Base-by-base conservation (phyloP, 64 coral and sea anemone genomes). In the Pocillopora damicornis region DNA sequence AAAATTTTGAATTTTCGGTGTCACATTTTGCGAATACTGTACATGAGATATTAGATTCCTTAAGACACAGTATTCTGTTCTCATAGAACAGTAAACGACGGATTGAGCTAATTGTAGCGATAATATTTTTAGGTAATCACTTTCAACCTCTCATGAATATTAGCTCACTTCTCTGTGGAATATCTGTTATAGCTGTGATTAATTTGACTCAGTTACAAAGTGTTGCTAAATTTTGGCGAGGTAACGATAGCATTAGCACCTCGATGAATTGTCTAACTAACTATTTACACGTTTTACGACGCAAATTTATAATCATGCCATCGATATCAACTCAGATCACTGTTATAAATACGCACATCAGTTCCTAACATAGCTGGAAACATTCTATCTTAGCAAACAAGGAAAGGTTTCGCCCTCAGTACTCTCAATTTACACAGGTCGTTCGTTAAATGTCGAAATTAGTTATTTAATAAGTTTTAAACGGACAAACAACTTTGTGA, bases 401-500 rank as follows among this genome's bases (percentile, higher is more conserved):
- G 25, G 25, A 13, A 35, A 64, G 9, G 0, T 37, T 23, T 30
- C 13, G 23, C 20, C 26, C 26, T 58, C 63, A 14, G 14, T 85
- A 22, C 65, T 72, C 20, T 2, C 56, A 72, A 26, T 13, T 23
- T 85, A 12, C 2, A 58, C 9, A 5, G 36, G n/a, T 56, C 38
- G 63, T 56, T 79, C 42, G 37, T 72, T 71, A 15, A 15, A n/a
- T 35, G 80, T 66, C 37, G 11, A 17, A 22, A 67, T 9, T 57
- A 42, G 37, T 85, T n/a, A 85, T 85, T 71, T 72, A 26, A 51
- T 35, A 66, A 85, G 30, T 85, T 72, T 71, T 72, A 35, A 85
- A 85, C 20, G n/a, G 81, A 85, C 57, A 72, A 72, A 58, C 36
- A 38, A 83, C 63, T 83, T n/a, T 4, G 67, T 38, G 12, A 11